A percentile compares a stretch with the other conserved stretches of the same genome.
Evolutionary conservation across 2,113 vertebrate species (phyloP).

Genomic region (Gymnarchus niloticus): DNA sequence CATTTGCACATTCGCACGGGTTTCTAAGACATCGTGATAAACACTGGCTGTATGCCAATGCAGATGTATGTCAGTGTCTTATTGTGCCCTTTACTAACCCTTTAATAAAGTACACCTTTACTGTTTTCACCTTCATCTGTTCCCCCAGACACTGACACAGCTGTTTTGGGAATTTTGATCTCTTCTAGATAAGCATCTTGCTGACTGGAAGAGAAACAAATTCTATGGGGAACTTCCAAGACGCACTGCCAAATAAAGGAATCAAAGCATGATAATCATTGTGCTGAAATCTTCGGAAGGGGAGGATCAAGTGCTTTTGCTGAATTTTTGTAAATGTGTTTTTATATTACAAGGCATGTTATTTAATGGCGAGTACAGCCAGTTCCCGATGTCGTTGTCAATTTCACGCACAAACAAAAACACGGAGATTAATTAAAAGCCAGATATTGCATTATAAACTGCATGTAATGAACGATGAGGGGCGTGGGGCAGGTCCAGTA

Average conservation of each 20-base stretch:
- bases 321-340: constrained; percentile 67
- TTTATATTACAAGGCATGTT: constrained; percentile 61
- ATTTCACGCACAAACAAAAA: constrained; percentile 4
- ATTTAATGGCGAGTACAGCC: constrained; percentile 57
- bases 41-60: too few relatives aligned
- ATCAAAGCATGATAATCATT: constrained; percentile 32
- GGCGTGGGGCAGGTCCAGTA: not conserved
- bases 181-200: constrained; percentile 97
- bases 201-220: constrained; percentile 78
- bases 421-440: constrained; percentile 2
- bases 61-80: constrained; percentile 25
- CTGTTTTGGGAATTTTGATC: constrained; percentile 86
- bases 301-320: constrained; percentile 68
- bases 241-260: constrained; percentile 81
- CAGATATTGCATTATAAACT: not conserved
- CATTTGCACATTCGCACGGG: not conserved
- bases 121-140: constrained; percentile 64
- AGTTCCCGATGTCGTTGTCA: constrained; percentile 1
- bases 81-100: constrained; percentile 32
- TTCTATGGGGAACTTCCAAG: constrained; percentile 87
- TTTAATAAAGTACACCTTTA: constrained; percentile 53
- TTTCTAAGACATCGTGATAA: constrained; percentile 61
- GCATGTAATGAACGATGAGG: not conserved
- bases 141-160: constrained; percentile 40
- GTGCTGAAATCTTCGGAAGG: constrained; percentile 91